phyloP scores from a whole-genome alignment of 2,797 vertebrate species.

The Lophotriccus pileatus region DNA sequence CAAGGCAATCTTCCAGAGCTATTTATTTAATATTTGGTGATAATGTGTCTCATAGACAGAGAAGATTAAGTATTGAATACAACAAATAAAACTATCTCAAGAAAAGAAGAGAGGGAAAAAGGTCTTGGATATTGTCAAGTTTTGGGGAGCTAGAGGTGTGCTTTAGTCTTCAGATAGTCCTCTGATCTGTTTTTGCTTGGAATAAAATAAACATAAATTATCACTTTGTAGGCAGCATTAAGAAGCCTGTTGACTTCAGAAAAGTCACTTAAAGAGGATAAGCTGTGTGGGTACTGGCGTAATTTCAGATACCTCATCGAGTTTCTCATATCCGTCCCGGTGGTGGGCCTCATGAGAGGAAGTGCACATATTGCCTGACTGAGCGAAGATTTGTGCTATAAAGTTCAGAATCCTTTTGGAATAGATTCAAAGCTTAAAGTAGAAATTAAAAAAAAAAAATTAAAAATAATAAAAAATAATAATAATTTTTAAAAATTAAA shows the following conservation, averaged over 20 bases:
- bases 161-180: neutral
- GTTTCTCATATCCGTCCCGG: neutral
- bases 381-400: neutral
- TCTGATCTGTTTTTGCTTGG: neutral
- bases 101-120: neutral
- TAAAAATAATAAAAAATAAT: too few species aligned
- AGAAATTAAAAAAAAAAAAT: neutral
- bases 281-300: neutral
- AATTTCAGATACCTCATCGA: neutral
- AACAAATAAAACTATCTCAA: neutral
- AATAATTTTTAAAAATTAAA: too few species aligned
- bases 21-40: neutral
- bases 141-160: neutral
- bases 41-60: neutral
- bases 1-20: neutral
- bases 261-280: neutral
- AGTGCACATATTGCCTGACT: neutral
- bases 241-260: neutral
- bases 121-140: neutral
- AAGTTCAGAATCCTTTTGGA: neutral
- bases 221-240: neutral
- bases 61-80: neutral
- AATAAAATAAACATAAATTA: neutral
- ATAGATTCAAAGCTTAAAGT: neutral
- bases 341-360: neutral